Conservation (phyloP, 2,113 vertebrate genomes). For the Entelurus aequoreus region DNA sequence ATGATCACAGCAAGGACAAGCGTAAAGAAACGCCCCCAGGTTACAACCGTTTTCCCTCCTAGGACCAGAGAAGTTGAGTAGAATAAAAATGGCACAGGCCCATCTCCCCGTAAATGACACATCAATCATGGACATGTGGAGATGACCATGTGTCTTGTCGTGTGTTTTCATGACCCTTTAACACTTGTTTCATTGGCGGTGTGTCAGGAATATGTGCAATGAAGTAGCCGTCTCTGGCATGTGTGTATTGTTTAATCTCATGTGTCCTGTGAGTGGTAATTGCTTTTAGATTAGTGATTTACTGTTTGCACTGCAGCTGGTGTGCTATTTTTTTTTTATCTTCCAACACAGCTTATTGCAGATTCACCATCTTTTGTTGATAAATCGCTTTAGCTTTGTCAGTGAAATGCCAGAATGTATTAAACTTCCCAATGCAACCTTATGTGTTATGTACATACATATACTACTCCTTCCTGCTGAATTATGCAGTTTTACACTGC, state of each 20-base stretch:
- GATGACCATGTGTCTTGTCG: conserved; percentile 3
- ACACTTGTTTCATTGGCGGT: neutral
- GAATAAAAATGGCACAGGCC: conserved; percentile 4
- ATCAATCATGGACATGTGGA: conserved; percentile 26
- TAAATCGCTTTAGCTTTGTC: too few species aligned
- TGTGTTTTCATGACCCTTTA: conserved; percentile 13
- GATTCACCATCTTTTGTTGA: too few species aligned
- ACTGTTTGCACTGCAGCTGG: neutral
- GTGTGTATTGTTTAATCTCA: neutral
- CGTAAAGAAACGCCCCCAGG: neutral
- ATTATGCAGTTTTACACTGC: conserved; percentile 43
- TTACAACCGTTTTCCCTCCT: conserved; percentile 9
- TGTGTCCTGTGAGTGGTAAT: neutral
- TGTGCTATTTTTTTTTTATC: neutral
- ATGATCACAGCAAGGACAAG: conserved; percentile 14
- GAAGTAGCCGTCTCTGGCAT: neutral
- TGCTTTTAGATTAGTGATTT: neutral
- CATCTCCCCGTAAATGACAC: conserved; percentile 24
- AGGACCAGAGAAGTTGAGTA: conserved; percentile 4
- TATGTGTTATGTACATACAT: neutral
- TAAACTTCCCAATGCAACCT: neutral
- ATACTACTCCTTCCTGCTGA: conserved; percentile 18
- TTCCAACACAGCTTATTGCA: too few species aligned
- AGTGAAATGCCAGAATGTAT: too few species aligned
- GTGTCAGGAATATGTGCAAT: neutral